Evolutionary conservation across 2,113 vertebrate genomes (phyloP).

Genomic region (Pipa parva): DNA sequence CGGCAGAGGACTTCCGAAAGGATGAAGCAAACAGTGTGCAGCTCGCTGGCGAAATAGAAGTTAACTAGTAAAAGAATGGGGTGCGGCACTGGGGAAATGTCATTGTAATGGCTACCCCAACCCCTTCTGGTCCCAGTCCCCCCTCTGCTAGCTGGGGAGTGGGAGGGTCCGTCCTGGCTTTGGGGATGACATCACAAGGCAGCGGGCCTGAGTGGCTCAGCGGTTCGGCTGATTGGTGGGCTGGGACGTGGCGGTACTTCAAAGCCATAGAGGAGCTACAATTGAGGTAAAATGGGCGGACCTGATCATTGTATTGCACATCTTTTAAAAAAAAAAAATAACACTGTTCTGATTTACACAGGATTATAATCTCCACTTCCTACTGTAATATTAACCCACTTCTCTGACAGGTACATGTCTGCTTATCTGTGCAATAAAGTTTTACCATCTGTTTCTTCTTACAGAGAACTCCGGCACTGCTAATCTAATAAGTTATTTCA

Average conservation of each 20-base stretch:
- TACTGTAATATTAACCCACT: slow-evolving; percentile 37
- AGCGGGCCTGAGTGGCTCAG: slow-evolving; percentile 71
- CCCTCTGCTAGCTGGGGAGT: slow-evolving; percentile 49
- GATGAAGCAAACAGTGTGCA: too few relatives aligned
- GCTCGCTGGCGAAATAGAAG: too few relatives aligned
- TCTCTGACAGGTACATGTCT: slow-evolving; percentile 70
- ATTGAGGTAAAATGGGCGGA: slow-evolving; percentile 99
- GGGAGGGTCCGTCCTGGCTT: slow-evolving; percentile 9
- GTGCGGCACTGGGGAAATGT: neutral
- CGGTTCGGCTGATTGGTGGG: slow-evolving; percentile 94
- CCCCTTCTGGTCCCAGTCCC: slow-evolving; percentile 24
- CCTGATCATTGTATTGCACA: slow-evolving; percentile 99
- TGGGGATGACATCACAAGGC: slow-evolving; percentile 85
- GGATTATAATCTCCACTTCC: slow-evolving; percentile 52
- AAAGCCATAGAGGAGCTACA: slow-evolving; percentile 97
- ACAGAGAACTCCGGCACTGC: too few relatives aligned
- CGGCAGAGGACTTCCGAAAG: too few relatives aligned
- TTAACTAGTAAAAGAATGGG: neutral
- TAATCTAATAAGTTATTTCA: too few relatives aligned
- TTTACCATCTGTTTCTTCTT: too few relatives aligned
- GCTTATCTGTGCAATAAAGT: too few relatives aligned
- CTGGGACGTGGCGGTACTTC: slow-evolving; percentile 94
- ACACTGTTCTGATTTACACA: slow-evolving; percentile 96
- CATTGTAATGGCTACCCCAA: slow-evolving; percentile 33
- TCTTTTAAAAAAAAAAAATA: slow-evolving; percentile 99